These are phyloP conservation scores for Lasioglossum leucozonium DNA, from an alignment of 2,888 invertebrate genomes.

Conservation along the genomic window DNA sequence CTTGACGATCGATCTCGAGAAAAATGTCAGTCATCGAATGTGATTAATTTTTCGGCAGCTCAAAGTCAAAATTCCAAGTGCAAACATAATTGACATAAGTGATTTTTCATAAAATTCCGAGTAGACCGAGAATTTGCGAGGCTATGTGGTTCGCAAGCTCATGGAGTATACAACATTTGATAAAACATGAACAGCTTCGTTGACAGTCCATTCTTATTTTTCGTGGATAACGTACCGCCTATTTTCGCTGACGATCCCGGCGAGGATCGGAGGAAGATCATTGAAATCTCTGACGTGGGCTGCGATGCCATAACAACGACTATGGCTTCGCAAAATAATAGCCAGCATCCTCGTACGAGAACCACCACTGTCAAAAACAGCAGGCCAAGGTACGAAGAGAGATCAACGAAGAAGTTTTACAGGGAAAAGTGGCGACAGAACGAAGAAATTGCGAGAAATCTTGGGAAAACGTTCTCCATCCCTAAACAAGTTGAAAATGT, in stretches of 20 bases:
- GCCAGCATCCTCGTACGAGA: not conserved
- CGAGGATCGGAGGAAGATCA: slow-evolving; percentile 43
- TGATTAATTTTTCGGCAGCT: not conserved
- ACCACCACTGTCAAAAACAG: not conserved
- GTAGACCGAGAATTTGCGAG: not conserved
- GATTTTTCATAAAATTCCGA: not conserved
- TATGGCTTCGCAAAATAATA: not conserved
- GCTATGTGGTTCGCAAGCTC: not conserved
- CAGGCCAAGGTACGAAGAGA: not conserved
- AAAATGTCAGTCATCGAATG: slow-evolving; percentile 34
- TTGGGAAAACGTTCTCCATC: not conserved
- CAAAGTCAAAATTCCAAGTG: slow-evolving; percentile 21
- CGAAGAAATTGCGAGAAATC: not conserved
- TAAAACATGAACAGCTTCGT: slow-evolving; percentile 57
- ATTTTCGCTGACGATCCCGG: slow-evolving; percentile 30
- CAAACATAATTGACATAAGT: not conserved
- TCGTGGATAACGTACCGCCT: slow-evolving; percentile 61
- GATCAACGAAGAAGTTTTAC: not conserved
- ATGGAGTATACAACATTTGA: not conserved
- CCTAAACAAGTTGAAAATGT: not conserved
- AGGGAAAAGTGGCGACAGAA: not conserved
- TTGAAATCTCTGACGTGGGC: slow-evolving; percentile 61
- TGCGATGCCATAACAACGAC: slow-evolving; percentile 57
- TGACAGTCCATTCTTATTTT: slow-evolving; percentile 66
- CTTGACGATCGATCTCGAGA: slow-evolving; percentile 21